Base-by-base conservation (phyloP, 2,888 invertebrate genomes). In the Venustoraphidia nigricollis region DNA sequence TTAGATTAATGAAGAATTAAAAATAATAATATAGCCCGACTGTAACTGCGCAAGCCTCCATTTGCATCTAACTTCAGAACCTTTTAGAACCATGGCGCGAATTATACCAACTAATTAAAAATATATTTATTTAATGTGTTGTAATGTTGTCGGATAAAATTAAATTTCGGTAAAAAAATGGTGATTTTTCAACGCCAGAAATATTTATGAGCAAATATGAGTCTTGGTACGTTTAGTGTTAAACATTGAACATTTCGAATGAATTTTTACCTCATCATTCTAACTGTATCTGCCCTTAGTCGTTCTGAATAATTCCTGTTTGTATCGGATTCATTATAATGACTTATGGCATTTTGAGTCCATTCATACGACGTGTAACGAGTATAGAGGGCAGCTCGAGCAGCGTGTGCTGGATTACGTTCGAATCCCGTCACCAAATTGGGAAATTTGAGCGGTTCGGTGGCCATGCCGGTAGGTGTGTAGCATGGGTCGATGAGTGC, bases 301-400 rank as follows among this genome's bases (percentile, higher is more conserved):
- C 87, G 74, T 64, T 91, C 90, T 0, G 89, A 83, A 56, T 76
- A 79, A 59, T 75, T 73, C 53, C 92, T 77, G 61, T 89, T 89
- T 10, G 86, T 81, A 62, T 93, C 91, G 0, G 93, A 83, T 61
- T 91, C 87, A 59, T 86, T 83, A 64, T 84, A 93, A 61, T 76
- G 58, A 10, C 59, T 57, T 9, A 14, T 42, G 6, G 14, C 90
- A 61, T 84, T 83, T 67, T 87, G 87, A 52, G 81, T 81, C 94
- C 94, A 94, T 70, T 94, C 93, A 55, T 87, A 77, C 48, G 91
- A 90, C 1, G 94, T 92, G 68, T 88, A 94, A 52, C 89, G 75
- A 0, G 93, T 92, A 65, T 91, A 91, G 36, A 93, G 73, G 0
- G 89, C 88, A 1, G 88, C 83, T 50, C 87, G 75, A 0, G 88